Evolutionary conservation across 2,888 invertebrate genomes (phyloP).

Genomic region (Ennomos quercinarius): DNA sequence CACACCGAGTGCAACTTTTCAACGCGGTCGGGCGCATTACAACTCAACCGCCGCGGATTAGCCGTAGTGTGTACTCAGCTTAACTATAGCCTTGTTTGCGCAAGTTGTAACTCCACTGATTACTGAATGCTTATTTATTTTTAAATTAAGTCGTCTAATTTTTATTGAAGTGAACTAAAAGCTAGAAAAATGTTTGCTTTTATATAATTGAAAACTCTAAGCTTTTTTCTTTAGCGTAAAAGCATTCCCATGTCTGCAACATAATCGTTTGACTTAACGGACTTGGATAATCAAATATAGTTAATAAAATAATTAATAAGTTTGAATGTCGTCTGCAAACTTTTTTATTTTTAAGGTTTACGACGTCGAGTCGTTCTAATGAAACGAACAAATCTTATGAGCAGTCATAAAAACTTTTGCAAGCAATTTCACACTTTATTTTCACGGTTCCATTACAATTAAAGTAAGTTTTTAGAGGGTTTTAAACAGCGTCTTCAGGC

Average conservation of each 20-base stretch:
- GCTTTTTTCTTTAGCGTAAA: slow-evolving; percentile 16
- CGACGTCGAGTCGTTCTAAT: slow-evolving; percentile 3
- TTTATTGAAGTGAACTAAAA: slow-evolving; percentile 3
- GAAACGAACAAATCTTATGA: slow-evolving; percentile 14
- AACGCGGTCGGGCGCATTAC: slow-evolving; percentile 70
- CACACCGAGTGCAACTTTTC: slow-evolving; percentile 66
- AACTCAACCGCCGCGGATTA: slow-evolving; percentile 71
- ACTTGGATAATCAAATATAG: slow-evolving; percentile 26
- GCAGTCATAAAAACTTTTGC: slow-evolving; percentile 25
- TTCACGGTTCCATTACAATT: slow-evolving; percentile 20
- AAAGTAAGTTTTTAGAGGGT: slow-evolving; percentile 23
- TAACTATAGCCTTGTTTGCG: slow-evolving; percentile 67
- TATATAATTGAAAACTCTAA: slow-evolving; percentile 10
- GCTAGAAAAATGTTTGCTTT: slow-evolving; percentile 13
- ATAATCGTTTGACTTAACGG: slow-evolving; percentile 23
- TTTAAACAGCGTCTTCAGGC: slow-evolving; percentile 23
- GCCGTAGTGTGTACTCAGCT: slow-evolving; percentile 65
- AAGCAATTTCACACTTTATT: slow-evolving; percentile 29
- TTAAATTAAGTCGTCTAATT: slow-evolving; percentile 7
- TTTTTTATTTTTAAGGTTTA: slow-evolving; percentile 26
- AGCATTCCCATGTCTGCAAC: slow-evolving; percentile 12
- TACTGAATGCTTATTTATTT: slow-evolving; percentile 31
- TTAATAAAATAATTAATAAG: slow-evolving; percentile 31
- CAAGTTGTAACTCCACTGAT: slow-evolving; percentile 47
- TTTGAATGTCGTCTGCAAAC: slow-evolving; percentile 29